A percentile compares a stretch with the other conserved stretches of the same genome.
Evolutionary conservation across 2,888 invertebrate genomes (phyloP).

Genomic region (Apodemia mormo): DNA sequence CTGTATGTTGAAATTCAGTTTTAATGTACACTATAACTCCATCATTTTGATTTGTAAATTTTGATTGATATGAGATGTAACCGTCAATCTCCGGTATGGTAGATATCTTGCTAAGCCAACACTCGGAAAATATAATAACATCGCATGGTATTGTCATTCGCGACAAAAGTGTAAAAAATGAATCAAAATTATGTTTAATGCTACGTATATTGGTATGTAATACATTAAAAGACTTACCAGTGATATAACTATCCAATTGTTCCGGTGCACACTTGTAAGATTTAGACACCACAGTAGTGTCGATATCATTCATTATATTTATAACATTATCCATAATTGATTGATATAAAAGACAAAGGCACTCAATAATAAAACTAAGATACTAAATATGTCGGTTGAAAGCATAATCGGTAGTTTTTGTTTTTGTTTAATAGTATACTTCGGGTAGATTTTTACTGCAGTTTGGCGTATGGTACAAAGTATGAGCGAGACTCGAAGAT

Average conservation of each 20-base stretch:
- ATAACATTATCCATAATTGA: no score
- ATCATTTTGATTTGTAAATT: conserved; percentile 3
- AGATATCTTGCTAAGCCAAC: conserved; percentile 8
- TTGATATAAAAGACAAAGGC: no score
- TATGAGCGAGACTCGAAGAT: no score
- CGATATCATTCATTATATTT: neutral
- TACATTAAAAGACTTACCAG: neutral
- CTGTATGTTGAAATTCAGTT: neutral
- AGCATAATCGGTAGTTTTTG: no score
- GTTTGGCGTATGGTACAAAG: no score
- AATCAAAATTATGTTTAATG: conserved; percentile 3
- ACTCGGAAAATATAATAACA: conserved; percentile 5
- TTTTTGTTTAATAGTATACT: no score
- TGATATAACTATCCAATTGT: neutral
- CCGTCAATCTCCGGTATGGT: neutral
- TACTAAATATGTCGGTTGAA: no score
- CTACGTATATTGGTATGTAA: conserved; percentile 14
- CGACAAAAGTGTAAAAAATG: neutral
- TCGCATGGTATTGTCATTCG: neutral
- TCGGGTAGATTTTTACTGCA: no score
- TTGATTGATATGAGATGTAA: neutral
- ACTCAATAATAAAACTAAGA: no score
- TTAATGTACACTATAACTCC: conserved; percentile 4
- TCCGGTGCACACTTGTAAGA: neutral
- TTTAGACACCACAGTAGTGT: neutral